Evolutionary conservation across 2,888 invertebrate genomes (phyloP).

Genomic region (Phengaris alcon): DNA sequence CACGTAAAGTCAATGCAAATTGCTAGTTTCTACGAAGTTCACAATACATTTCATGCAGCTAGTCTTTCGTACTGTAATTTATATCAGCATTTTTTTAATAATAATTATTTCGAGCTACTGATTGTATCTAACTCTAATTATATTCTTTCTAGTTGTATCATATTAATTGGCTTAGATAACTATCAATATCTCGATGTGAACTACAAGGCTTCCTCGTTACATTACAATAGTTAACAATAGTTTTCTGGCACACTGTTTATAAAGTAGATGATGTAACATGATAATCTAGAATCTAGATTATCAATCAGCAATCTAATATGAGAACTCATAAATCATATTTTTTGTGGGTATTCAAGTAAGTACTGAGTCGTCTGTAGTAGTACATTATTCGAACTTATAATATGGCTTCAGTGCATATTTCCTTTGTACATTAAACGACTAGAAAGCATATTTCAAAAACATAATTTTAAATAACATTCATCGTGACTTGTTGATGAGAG

Average conservation of each 20-base stretch:
- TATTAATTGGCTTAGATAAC: constrained; percentile 25
- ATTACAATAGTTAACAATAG: neutral
- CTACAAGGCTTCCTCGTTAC: constrained; percentile 14
- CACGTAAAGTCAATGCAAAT: neutral
- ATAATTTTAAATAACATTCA: too few relatives aligned
- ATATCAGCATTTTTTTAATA: neutral
- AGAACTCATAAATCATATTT: constrained; percentile 15
- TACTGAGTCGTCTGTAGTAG: neutral
- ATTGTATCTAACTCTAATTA: neutral
- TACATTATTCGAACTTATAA: too few relatives aligned
- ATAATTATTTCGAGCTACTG: neutral
- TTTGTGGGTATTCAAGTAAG: neutral
- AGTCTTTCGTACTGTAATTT: neutral
- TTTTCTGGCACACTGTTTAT: constrained; percentile 12
- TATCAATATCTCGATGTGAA: constrained; percentile 6
- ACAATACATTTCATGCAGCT: neutral
- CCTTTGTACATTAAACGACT: too few relatives aligned
- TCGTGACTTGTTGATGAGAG: neutral
- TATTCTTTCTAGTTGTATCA: neutral
- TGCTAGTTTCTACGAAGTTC: neutral
- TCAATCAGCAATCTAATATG: neutral
- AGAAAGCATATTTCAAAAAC: too few relatives aligned
- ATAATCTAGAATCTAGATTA: neutral
- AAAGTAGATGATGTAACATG: neutral
- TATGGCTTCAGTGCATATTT: too few relatives aligned